Evolutionary conservation across 2,113 vertebrate genomes (phyloP).

Genomic region (Todiramphus saurophagus): DNA sequence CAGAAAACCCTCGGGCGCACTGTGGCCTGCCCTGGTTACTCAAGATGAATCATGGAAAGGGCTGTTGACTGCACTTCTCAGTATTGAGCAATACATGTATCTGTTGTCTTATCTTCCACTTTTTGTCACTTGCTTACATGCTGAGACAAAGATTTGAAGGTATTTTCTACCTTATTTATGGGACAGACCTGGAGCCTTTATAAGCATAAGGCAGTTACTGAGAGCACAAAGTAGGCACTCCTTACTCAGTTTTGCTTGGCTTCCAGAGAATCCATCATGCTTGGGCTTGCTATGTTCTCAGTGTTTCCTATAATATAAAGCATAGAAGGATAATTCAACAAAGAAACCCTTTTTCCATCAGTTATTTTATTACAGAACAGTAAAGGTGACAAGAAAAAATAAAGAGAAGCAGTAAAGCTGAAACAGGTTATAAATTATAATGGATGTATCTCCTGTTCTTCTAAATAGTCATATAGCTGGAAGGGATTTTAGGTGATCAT

Average conservation of each 20-base stretch:
- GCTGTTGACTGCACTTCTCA: not conserved
- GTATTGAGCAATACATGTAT: not conserved
- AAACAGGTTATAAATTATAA: conserved; percentile 19
- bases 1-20: not conserved
- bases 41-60: rapidly evolving
- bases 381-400: not conserved
- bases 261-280: not conserved
- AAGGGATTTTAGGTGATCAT: not conserved
- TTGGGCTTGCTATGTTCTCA: not conserved
- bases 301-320: not conserved
- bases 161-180: not conserved
- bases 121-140: not conserved
- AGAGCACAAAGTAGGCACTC: not conserved
- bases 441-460: not conserved
- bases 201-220: not conserved
- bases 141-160: not conserved
- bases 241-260: not conserved
- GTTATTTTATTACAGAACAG: not conserved
- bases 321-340: not conserved
- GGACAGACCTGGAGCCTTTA: not conserved
- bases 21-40: not conserved
- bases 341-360: not conserved
- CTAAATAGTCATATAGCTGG: not conserved
- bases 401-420: not conserved
- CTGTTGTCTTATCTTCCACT: not conserved